Evolutionary conservation across 2,797 vertebrate species (phyloP).

Genomic region (Smutsia gigantea): DNA sequence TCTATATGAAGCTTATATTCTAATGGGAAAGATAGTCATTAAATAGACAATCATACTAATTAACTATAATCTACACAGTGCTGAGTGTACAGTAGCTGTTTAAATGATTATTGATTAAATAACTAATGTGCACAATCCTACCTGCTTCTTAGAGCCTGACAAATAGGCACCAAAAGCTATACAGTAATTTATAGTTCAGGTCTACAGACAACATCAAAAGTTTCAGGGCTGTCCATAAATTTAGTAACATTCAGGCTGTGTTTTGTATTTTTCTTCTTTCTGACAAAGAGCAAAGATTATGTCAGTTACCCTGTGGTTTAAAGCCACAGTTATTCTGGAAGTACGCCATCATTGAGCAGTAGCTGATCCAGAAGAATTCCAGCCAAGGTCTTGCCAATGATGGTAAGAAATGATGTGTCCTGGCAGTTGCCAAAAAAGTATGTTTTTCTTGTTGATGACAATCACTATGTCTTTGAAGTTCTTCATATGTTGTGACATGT

Average conservation of each 20-base stretch:
- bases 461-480: conserved; percentile 37
- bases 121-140: neutral
- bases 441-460: conserved; percentile 66
- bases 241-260: conserved; percentile 48
- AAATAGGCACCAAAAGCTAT: conserved; percentile 7
- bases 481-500: neutral
- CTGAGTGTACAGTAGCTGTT: neutral
- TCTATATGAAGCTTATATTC: neutral
- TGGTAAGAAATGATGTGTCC: conserved; percentile 62
- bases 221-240: conserved; percentile 45
- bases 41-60: neutral
- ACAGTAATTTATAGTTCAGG: neutral
- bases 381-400: conserved; percentile 62
- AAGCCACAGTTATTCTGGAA: conserved; percentile 77
- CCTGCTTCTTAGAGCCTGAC: conserved; percentile 35
- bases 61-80: neutral
- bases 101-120: neutral
- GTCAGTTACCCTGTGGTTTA: conserved; percentile 72
- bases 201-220: conserved; percentile 8
- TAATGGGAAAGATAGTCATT: neutral
- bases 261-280: conserved; percentile 74
- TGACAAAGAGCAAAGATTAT: conserved; percentile 58
- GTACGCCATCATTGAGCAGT: conserved; percentile 54
- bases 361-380: conserved; percentile 61
- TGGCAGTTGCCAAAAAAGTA: conserved; percentile 10